Percentiles rank a stretch among this genome's conserved stretches.
phyloP scores from a whole-genome alignment of 1,140 invertebrate species.

The Mycetomoellerius zeteki region DNA sequence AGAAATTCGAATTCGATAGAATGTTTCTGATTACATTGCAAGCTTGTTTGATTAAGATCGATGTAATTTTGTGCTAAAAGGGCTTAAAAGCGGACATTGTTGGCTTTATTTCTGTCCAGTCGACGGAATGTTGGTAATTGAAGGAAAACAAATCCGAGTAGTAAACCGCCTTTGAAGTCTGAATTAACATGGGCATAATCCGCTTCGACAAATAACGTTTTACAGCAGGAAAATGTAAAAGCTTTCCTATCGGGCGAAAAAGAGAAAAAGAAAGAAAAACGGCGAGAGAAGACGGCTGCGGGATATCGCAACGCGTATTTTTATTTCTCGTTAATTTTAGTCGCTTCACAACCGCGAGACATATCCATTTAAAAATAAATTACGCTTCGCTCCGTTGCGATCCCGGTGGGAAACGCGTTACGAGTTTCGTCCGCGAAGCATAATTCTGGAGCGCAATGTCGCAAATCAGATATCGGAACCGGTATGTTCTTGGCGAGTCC shows the following conservation, averaged over 20 bases:
- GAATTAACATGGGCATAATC: conserved; percentile 33
- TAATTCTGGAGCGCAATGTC: conserved; percentile 29
- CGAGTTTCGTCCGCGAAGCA: conserved; percentile 7
- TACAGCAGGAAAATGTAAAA: conserved; percentile 1
- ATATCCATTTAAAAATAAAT: conserved; percentile 48
- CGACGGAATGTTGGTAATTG: conserved; percentile 38
- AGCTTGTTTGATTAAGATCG: neutral
- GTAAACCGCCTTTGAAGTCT: conserved; percentile 40
- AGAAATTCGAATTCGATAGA: neutral
- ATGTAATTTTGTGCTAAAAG: neutral
- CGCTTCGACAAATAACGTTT: conserved; percentile 47
- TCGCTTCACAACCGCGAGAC: conserved; percentile 23
- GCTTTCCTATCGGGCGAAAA: conserved; percentile 7
- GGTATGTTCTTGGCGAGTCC: conserved; percentile 15
- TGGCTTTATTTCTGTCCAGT: conserved; percentile 3
- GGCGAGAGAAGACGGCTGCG: conserved; percentile 32
- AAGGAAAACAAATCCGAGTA: conserved; percentile 54
- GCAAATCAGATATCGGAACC: conserved; percentile 58
- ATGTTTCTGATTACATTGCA: conserved; percentile 23
- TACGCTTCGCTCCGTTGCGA: conserved; percentile 31
- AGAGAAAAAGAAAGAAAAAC: conserved; percentile 16
- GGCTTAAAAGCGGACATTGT: neutral
- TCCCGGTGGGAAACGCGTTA: conserved; percentile 32
- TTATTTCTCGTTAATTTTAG: conserved; percentile 59
- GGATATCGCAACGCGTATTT: conserved; percentile 37